Evolutionary conservation across 2,797 vertebrate genomes (phyloP), one percentile per base, ranked within the genome.

Genomic region (Enteromius treurensis): DNA sequence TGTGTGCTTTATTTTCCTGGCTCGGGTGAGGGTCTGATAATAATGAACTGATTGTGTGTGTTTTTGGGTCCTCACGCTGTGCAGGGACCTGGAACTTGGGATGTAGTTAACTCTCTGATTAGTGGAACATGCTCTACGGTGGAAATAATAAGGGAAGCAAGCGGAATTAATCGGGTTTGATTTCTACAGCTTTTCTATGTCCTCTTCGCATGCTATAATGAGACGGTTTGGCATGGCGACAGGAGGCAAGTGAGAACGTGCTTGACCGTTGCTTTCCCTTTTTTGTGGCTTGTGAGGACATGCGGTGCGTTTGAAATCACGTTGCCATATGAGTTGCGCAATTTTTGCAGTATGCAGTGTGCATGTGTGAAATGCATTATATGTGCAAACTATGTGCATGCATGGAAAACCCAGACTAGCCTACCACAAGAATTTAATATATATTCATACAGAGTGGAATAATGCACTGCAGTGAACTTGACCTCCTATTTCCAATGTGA

Each of bases 101-200:
- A 91, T 91, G 88, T 89, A 92, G 91, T 92, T 94, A 94, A 94
- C 92, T 89, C 93, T 91, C 94, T 91, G 89, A 90, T 90, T 88
- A 93, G 88, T 85, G 88, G 88, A 94, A 92, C 89, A 75, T 86
- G 88, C 91, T 92, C 89, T 87, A 91, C 58, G 91, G 73, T 91
- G 89, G 87, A 93, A 91, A 95, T 95, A 95, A 95, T 94, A 93
- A 94, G 94, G 88, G 91, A 94, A 94, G 91, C 86, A 88, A 93
- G 95, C 91, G 93, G 94, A 95, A 96, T 93, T 96, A 96, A 97
- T 95, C 90, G 91, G 92, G 91, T 94, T 94, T 95, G 95, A 95
- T 94, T 90, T 92, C 90, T 92, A 93, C 91, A 88, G 90, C 91
- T 91, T 93, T 93, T 93, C 90, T 91, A 92, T 92, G 89, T 90